Evolutionary conservation across 2,888 invertebrate species (phyloP).

Genomic region (Podabrus alpinus): DNA sequence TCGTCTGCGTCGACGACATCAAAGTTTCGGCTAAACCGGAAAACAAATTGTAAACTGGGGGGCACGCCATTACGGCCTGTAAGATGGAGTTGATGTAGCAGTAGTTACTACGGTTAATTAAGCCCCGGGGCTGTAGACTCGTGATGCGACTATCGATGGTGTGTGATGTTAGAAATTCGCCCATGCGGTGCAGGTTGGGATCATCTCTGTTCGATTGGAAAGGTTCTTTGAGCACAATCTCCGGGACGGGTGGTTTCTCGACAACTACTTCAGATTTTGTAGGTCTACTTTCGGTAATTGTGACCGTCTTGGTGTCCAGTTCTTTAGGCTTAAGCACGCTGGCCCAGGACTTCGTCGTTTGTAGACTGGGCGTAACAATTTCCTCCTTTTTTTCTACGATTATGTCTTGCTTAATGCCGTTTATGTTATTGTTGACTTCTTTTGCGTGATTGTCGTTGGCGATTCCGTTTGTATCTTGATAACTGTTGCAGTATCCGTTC

Average conservation of each 20-base stretch:
- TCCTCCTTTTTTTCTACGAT: not conserved
- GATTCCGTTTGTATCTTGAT: not conserved
- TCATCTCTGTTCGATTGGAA: constrained; percentile 62
- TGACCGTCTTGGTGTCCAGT: not conserved
- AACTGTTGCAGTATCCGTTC: not conserved
- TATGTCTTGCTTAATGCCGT: not conserved
- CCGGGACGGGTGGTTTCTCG: constrained; percentile 7
- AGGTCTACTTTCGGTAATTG: constrained; percentile 50
- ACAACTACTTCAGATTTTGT: constrained; percentile 57
- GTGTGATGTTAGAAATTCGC: constrained; percentile 77
- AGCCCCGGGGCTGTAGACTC: constrained; percentile 84
- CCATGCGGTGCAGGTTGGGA: constrained; percentile 71
- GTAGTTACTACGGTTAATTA: constrained; percentile 92
- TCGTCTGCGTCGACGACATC: constrained; percentile 56
- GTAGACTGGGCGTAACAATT: constrained; percentile 34
- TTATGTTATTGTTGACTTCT: not conserved
- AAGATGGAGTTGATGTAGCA: constrained; percentile 96
- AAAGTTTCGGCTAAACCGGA: constrained; percentile 74
- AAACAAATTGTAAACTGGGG: constrained; percentile 92
- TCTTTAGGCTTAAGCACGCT: constrained; percentile 60
- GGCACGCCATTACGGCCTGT: constrained; percentile 91
- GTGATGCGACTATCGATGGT: constrained; percentile 78
- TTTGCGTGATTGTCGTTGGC: not conserved
- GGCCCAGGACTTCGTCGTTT: constrained; percentile 65
- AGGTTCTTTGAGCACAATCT: constrained; percentile 52